Percentiles rank a stretch among this genome's conserved stretches.
These are phyloP conservation scores for Morone chrysops DNA, from an alignment of 2,113 vertebrate species.

Conservation along the genomic window DNA sequence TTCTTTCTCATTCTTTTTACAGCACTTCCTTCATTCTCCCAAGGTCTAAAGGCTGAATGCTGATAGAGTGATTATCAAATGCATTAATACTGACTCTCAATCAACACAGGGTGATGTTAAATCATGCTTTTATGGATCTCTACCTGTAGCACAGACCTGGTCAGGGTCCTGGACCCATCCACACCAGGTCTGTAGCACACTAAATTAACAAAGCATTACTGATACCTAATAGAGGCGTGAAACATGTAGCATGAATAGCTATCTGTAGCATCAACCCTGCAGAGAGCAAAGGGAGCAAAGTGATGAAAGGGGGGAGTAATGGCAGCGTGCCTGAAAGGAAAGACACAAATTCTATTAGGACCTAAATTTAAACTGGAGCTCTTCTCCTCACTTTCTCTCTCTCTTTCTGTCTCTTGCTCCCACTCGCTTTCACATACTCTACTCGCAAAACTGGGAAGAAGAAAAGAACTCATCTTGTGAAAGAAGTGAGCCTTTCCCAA, in stretches of 20 bases:
- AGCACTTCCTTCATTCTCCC: constrained; percentile 31
- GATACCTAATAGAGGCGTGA: constrained; percentile 8
- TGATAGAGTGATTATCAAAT: constrained; percentile 61
- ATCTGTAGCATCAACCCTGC: constrained; percentile 53
- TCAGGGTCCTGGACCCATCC: constrained; percentile 35
- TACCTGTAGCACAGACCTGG: constrained; percentile 12
- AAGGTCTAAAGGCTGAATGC: constrained; percentile 50
- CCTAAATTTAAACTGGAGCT: constrained; percentile 65
- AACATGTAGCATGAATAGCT: constrained; percentile 40
- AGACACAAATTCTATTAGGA: constrained; percentile 70
- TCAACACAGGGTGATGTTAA: constrained; percentile 35
- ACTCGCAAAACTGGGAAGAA: background rate
- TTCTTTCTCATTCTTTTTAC: constrained; percentile 17
- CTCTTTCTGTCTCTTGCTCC: constrained; percentile 3
- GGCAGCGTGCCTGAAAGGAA: constrained; percentile 61
- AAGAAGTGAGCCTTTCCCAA: constrained; percentile 26
- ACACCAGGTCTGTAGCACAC: background rate
- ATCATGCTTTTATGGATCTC: constrained; percentile 32
- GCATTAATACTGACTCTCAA: constrained; percentile 51
- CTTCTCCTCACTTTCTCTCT: constrained; percentile 51
- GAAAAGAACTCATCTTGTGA: constrained; percentile 36
- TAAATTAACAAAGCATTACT: constrained; percentile 34
- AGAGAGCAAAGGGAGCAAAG: constrained; percentile 46
- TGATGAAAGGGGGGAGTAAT: constrained; percentile 71
- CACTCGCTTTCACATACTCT: constrained; percentile 18